Conservation (phyloP, 2,113 vertebrate genomes). For the Panthera tigris region DNA sequence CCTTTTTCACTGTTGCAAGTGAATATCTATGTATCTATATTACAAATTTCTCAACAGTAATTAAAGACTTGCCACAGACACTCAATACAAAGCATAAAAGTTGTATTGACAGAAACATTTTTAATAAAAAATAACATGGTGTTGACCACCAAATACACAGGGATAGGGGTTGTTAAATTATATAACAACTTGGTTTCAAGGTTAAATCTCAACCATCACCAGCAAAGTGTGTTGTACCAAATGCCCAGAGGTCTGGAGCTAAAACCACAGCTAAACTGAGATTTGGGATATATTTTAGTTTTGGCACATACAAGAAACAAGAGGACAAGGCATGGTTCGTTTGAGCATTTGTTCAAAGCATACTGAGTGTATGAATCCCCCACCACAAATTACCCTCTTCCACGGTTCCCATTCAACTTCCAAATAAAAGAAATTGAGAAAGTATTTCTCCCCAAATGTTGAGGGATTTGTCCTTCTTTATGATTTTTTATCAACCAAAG, state of each 20-base stretch:
- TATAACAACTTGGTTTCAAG: constrained; percentile 9
- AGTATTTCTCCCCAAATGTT: not conserved
- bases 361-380: not conserved
- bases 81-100: not conserved
- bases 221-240: not conserved
- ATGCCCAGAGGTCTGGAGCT: not conserved
- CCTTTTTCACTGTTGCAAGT: not conserved
- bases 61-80: constrained; percentile 7
- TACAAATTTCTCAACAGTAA: not conserved
- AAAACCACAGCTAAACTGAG: not conserved
- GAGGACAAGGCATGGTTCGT: not conserved
- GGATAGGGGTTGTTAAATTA: constrained; percentile 43
- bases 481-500: not conserved
- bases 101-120: not conserved
- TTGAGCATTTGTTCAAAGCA: not conserved
- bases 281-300: not conserved
- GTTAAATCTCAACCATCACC: constrained; percentile 19
- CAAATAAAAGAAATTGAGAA: not conserved
- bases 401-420: not conserved
- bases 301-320: not conserved
- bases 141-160: not conserved
- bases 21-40: not conserved
- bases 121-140: not conserved
- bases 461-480: not conserved
- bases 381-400: not conserved